Percentiles rank a stretch among this genome's conserved stretches.
Evolutionary conservation across 2,797 vertebrate genomes (phyloP).

Genomic region (Ptychobarbus kaznakovi): DNA sequence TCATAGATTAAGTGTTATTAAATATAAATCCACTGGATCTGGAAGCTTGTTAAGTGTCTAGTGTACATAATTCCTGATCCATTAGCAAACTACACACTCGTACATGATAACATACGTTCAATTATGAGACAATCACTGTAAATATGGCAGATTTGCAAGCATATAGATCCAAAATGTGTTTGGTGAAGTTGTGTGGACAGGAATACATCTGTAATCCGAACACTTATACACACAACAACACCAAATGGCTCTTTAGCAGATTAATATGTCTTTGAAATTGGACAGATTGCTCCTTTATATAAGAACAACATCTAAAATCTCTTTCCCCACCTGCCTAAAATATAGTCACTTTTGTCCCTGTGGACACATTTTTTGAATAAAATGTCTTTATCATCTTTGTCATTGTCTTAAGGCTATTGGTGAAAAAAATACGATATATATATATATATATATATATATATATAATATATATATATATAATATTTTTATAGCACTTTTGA

Average conservation of each 20-base stretch:
- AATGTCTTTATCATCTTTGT: background rate
- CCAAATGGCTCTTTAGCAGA: slow-evolving; percentile 62
- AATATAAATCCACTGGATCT: slow-evolving; percentile 8
- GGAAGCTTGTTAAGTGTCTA: background rate
- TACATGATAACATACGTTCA: slow-evolving; percentile 61
- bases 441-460: no score
- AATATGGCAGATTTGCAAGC: background rate
- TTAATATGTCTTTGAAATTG: slow-evolving; percentile 53
- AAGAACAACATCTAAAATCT: slow-evolving; percentile 41
- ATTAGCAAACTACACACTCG: slow-evolving; percentile 44
- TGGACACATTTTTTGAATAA: background rate
- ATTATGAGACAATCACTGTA: background rate
- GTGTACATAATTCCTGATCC: slow-evolving; percentile 60
- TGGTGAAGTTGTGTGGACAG: background rate
- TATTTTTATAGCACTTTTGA: background rate
- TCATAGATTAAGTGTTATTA: slow-evolving; percentile 14
- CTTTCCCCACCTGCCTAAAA: background rate
- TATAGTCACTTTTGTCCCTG: no score
- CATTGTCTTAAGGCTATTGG: background rate
- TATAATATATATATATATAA: no score
- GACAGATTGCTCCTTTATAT: slow-evolving; percentile 54
- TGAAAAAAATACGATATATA: no score
- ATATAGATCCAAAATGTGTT: slow-evolving; percentile 15
- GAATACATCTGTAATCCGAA: slow-evolving; percentile 23
- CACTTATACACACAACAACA: slow-evolving; percentile 6